Base-by-base conservation (phyloP, 64 coral and sea anemone species). In the Dendrophyllia cribrosa region DNA sequence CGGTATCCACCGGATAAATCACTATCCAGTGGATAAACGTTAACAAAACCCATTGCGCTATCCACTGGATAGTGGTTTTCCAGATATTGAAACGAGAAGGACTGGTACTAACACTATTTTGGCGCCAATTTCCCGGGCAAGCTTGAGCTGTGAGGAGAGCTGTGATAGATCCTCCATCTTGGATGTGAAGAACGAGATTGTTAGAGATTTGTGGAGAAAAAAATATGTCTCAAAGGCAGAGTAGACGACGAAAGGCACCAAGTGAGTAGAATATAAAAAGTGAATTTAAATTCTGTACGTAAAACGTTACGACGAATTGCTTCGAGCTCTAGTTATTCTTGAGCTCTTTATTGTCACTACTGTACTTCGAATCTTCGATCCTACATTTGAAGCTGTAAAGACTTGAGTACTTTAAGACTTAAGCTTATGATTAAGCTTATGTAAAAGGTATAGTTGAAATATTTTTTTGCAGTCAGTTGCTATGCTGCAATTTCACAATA, bases 181-280 rank as follows among this genome's bases (percentile, higher is more conserved):
- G 13, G 5, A 62, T 17, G 17, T 21, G 10, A 6, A 34, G 34
- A 34, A 34, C 0, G 34, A 34, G 34, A 34, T 34, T 34, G 34
- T 34, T 34, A 34, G 34, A 79, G 20, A 12, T 59, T 60, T 46
- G 15, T 63, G 46, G 9, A 5, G 3, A 59, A 13, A 67, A 17
- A 22, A 7, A 49, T 19, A 84, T 84, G 80, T 84, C 80, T n/a
- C 60, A 84, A 19, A 84, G 60, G 12, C 45, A 46, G 19, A 68
- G 72, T 19, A 75, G 80, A 67, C 80, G 80, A 6, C 43, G 80
- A 24, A 84, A 84, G 21, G 44, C 61, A 68, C 80, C 59, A 68
- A 4, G 80, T 84, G 60, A 84, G 80, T 84, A 84, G 7, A 47
- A 43, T 9, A 9, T 56, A 56, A 56, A 56, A 56, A 56, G 12